Conservation (phyloP, 2,797 vertebrate species). For the Podarcis siculus region DNA sequence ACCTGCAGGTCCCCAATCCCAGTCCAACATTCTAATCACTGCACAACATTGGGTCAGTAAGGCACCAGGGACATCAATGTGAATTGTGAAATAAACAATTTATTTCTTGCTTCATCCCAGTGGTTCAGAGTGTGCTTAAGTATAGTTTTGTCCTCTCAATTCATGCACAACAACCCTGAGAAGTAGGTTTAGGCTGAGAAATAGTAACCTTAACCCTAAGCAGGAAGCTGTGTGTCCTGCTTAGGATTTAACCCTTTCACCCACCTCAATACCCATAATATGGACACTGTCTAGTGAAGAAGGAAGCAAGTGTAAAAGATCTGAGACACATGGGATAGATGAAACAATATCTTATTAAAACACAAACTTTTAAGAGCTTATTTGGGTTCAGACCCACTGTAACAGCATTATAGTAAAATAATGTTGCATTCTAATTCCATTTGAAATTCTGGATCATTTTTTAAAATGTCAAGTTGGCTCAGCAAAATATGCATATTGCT, state of each 20-base stretch:
- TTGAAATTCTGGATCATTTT: not conserved
- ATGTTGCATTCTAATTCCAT: not conserved
- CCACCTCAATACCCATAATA: not conserved
- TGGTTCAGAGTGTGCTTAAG: not conserved
- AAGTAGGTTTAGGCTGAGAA: not conserved
- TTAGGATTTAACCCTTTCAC: not conserved
- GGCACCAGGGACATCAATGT: not conserved
- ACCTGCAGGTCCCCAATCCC: not conserved
- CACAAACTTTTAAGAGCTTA: not conserved
- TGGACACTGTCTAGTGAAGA: not conserved
- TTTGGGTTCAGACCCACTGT: not conserved
- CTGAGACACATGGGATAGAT: not conserved
- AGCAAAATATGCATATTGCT: not conserved
- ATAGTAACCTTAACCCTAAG: not conserved
- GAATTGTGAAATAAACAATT: not conserved
- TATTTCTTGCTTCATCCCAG: not conserved
- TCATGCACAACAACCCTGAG: not conserved
- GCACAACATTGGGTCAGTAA: not conserved
- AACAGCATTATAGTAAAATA: not conserved
- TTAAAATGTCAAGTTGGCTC: not conserved
- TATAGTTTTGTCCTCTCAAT: no score
- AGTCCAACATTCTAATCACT: not conserved
- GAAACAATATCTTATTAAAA: not conserved
- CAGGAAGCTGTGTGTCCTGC: not conserved
- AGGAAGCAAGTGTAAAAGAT: not conserved